Evolutionary conservation across 2,888 invertebrate genomes (phyloP), one percentile per base, ranked within the genome.

Genomic region (Opisthograptis luteolata): DNA sequence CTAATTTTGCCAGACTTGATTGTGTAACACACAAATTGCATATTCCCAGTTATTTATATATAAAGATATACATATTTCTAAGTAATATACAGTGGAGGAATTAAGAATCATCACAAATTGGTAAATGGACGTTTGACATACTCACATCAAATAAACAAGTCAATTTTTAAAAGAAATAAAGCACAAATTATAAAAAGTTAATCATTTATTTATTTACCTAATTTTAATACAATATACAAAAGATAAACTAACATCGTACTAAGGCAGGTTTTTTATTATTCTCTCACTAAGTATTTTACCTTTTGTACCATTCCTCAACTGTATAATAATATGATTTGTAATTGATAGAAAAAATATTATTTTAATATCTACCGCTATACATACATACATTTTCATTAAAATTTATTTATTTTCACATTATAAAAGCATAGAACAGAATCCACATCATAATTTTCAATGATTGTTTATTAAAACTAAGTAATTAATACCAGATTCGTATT

Each of bases 1-100:
- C 39, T 44, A 9, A 28, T 9, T 25, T 35, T 32, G 46, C 58
- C 42, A 45, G 43, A 56, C 46, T 58, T 57, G 58, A 60, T 55
- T 59, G 22, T 8, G 65, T 68, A 62, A 67, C 67, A 70, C 64
- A 73, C 70, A 76, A n/a, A n/a, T 77, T 77, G 79, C 80, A 74
- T 67, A 72, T 70, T 75, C 75, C 76, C 79, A 73, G 67, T 63
- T 66, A 66, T n/a, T n/a, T 10, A 12, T 12, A 24, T 70, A 9
- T 25, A 22, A 22, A 22, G 1, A 20, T 7, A 67, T n/a, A n/a
- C n/a, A 70, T 60, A 74, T 48, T 70, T 73, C 76, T 81, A 81
- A 76, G 77, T 74, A 76, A 81, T 85, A 87, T 85, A 88, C 87
- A 88, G 87, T 81, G 79, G 87, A 88, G 89, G 87, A 88, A 89